These are phyloP conservation scores for Thalassaphorura encarpata DNA, from an alignment of 1,140 invertebrate species.

Conservation along the genomic window DNA sequence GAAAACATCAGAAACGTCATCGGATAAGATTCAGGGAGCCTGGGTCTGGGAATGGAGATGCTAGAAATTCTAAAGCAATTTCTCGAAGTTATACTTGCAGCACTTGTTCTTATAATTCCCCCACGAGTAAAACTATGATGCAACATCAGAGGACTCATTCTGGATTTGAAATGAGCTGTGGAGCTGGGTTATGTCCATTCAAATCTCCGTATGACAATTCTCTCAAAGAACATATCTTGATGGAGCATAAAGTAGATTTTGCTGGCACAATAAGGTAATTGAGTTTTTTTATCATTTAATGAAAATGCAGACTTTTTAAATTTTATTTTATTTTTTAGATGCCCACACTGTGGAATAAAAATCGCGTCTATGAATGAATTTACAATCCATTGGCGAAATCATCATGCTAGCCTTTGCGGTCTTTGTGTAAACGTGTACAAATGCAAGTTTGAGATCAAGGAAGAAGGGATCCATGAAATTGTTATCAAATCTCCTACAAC, in stretches of 20 bases:
- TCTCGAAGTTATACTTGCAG: slow-evolving; percentile 37
- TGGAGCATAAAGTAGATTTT: slow-evolving; percentile 33
- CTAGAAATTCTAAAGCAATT: slow-evolving; percentile 11
- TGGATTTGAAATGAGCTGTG: slow-evolving; percentile 36
- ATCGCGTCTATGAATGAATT: slow-evolving; percentile 29
- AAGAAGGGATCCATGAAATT: slow-evolving; percentile 27
- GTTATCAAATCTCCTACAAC: slow-evolving; percentile 16
- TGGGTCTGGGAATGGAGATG: no score
- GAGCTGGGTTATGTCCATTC: slow-evolving; percentile 35
- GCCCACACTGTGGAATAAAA: slow-evolving; percentile 37
- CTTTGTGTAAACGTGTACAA: slow-evolving; percentile 35
- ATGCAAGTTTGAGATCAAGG: slow-evolving; percentile 34
- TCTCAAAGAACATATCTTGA: slow-evolving; percentile 34
- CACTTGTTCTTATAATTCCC: slow-evolving; percentile 38
- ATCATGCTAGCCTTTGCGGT: slow-evolving; percentile 35
- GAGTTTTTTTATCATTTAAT: background rate
- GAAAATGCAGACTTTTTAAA: background rate
- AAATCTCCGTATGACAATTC: slow-evolving; percentile 35
- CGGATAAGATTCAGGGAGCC: slow-evolving; percentile 28
- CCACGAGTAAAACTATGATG: slow-evolving; percentile 41
- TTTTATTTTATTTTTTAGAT: slow-evolving; percentile 30
- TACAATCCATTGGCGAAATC: slow-evolving; percentile 34
- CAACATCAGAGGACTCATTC: slow-evolving; percentile 43
- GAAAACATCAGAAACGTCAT: slow-evolving; percentile 40
- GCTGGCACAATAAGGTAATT: slow-evolving; percentile 32